Evolutionary conservation across 2,888 invertebrate species (phyloP), one percentile per base, ranked within the genome.

Genomic region (Horisme vitalbata): DNA sequence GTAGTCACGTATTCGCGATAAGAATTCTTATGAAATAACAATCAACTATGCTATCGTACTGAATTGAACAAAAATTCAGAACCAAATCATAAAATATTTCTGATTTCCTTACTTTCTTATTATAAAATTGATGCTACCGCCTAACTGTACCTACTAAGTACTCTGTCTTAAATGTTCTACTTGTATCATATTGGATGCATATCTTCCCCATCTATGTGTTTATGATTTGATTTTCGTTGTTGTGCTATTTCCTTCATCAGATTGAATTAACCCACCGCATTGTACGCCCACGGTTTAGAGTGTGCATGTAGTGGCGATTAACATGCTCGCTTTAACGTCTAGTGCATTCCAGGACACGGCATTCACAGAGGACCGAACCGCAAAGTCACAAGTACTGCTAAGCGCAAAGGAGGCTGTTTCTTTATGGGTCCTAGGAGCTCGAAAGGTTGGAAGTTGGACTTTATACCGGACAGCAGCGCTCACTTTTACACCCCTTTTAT

Each of bases 381-480:
- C 92, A 91, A 93, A 92, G 91, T 92, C 93, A 90, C 93, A 94
- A 92, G 94, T 93, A 92, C 94, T 96, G 91, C 94, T 96, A 91
- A 96, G 95, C 91, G 95, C 95, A 92, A 95, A 95, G 94, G 96
- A 96, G 94, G 96, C 96, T 92, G 95, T 96, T 92, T 95, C 96
- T 90, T 94, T 96, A 90, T 96, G 96, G 96, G 95, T 95, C 91
- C 95, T 96, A 92, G 95, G 95, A 93, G 95, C 95, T 91, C 94
- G 96, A 92, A 96, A 96, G 96, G 96, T 96, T 93, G 91, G 93
- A 86, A 63, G 96, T 96, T 93, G 91, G 93, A 86, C 66, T 75
- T 80, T 71, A 66, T 72, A 66, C 63, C 64, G 71, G 75, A 52
- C 46, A 62, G 63, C 71, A 71, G 70, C 71, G 68, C 64, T 72